Evolutionary conservation across 1,140 invertebrate species (phyloP), one percentile per base, ranked within the genome.

Genomic region (Drosophila willistoni): DNA sequence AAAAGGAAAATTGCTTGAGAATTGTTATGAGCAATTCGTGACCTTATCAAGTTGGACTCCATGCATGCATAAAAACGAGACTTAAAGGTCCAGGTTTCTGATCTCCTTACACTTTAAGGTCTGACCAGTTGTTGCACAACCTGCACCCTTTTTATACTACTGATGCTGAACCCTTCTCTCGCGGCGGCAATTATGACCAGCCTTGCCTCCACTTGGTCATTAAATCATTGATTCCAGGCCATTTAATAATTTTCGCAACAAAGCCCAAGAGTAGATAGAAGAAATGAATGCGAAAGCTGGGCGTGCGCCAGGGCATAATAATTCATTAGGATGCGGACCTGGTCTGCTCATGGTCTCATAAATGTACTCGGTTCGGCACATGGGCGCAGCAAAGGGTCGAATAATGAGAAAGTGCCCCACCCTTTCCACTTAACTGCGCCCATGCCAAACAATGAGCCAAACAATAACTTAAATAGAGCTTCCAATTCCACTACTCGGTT

Each of bases 191-290:
- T 87, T 87, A 89, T 75, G 75, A 56, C 66, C 71, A 44, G 68
- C 42, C 71, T 62, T 61, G 75, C 60, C 66, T 68, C 39, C 63
- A 44, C 69, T 60, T 61, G 72, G 87, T 90, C 87, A 90, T 90
- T 90, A 90, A 90, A 90, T 90, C 87, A 90, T 90, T 90, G 83
- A 90, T 90, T 90, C 83, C 87, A 74, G 73, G 74, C 80, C 87
- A 90, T 90, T 90, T 87, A 90, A 90, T 90, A 90, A 90, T 90
- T 90, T 84, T 76, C 56, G 76, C 81, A 73, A 79, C 69, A 79
- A 73, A 73, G 76, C 76, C 57, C 54, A 14, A 29, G 34, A 64
- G 55, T 56, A 39, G 56, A 34, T 12, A 36, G 34, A 64, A 33
- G 54, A 34, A 14, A 41, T 34, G 36, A 55, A 51, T 2, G 36